These are phyloP conservation scores for Harpalus rubripes DNA, from an alignment of 2,888 invertebrate species.

Conservation along the genomic window DNA sequence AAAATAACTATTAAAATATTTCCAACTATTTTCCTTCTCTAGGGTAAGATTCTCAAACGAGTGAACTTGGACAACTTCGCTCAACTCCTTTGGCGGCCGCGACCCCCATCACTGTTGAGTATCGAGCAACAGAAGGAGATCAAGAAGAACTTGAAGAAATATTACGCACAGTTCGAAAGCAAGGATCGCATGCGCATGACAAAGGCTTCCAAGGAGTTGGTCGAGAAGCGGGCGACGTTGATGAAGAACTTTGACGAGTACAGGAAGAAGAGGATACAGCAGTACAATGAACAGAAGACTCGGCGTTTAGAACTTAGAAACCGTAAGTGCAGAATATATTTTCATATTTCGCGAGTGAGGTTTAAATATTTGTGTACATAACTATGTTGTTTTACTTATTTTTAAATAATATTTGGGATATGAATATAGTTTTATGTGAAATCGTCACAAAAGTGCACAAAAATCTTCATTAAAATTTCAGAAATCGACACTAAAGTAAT, in stretches of 20 bases:
- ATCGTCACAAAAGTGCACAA: too few relatives aligned
- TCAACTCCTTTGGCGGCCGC: slow-evolving; percentile 97
- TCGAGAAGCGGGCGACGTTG: slow-evolving; percentile 93
- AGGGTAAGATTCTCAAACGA: slow-evolving; percentile 85
- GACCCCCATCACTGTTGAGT: slow-evolving; percentile 91
- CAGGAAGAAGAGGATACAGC: slow-evolving; percentile 85
- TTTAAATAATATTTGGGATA: too few relatives aligned
- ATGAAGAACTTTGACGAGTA: slow-evolving; percentile 93
- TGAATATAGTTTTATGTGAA: too few relatives aligned
- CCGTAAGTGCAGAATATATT: slow-evolving; percentile 81
- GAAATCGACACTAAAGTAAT: too few relatives aligned
- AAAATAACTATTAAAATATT: too few relatives aligned
- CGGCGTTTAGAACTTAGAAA: slow-evolving; percentile 91
- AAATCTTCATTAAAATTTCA: too few relatives aligned
- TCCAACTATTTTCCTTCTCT: background rate
- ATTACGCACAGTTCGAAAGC: slow-evolving; percentile 96
- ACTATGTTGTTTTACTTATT: too few relatives aligned
- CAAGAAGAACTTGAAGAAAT: slow-evolving; percentile 98
- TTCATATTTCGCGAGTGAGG: background rate
- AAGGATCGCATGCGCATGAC: slow-evolving; percentile 96
- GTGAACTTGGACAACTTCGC: slow-evolving; percentile 95
- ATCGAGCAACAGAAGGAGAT: slow-evolving; percentile 95
- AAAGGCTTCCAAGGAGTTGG: slow-evolving; percentile 96
- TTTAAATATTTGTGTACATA: background rate
- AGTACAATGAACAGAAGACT: slow-evolving; percentile 89